Conservation (phyloP, 2,113 vertebrate genomes). For the Arenaria interpres region DNA sequence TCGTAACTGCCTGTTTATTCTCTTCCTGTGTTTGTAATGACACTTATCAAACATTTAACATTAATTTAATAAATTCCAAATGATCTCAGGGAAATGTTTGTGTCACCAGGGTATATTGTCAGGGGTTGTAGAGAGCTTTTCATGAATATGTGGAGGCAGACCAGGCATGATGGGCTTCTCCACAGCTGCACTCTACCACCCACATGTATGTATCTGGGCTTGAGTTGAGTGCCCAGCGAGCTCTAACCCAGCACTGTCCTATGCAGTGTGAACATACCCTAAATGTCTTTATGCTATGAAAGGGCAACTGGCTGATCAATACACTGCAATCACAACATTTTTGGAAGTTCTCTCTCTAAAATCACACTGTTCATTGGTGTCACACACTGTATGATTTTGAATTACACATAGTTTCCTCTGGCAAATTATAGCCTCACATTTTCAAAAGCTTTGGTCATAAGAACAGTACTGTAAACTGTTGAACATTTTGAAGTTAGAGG, state of each 20-base stretch:
- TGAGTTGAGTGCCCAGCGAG: neutral
- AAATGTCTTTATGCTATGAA: neutral
- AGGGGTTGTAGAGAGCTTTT: neutral
- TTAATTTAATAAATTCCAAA: neutral
- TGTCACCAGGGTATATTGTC: neutral
- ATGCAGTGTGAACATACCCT: neutral
- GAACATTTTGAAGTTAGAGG: neutral
- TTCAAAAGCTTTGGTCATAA: neutral
- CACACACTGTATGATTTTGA: neutral
- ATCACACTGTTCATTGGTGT: neutral
- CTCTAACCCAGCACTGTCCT: neutral
- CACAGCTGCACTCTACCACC: neutral
- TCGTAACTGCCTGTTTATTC: neutral
- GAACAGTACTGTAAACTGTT: neutral
- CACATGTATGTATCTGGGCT: accelerated
- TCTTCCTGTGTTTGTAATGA: neutral
- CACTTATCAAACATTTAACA: neutral
- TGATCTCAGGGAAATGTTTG: neutral
- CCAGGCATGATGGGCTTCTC: neutral
- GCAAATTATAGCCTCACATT: neutral
- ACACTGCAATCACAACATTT: neutral
- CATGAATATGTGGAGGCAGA: neutral
- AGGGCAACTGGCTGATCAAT: neutral
- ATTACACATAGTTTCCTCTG: neutral
- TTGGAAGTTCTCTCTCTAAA: neutral